These are phyloP conservation scores for Echeneis naucrates DNA, from an alignment of 2,797 vertebrate species.

Conservation along the genomic window DNA sequence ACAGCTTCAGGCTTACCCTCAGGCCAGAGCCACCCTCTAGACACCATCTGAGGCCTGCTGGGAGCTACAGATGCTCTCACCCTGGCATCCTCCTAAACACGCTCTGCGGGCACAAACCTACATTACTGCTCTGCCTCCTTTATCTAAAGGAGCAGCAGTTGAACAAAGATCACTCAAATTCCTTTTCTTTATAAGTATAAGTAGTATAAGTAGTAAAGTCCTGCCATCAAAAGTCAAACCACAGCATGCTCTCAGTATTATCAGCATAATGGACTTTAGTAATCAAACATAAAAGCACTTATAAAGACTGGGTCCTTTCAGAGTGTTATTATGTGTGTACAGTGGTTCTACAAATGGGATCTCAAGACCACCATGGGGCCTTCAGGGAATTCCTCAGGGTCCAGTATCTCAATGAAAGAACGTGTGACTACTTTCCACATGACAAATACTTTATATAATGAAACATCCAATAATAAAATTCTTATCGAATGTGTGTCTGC, in stretches of 20 bases:
- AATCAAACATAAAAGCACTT: background rate
- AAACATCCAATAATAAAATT: too few relatives aligned
- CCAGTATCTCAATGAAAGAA: too few relatives aligned
- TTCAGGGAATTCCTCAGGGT: too few relatives aligned
- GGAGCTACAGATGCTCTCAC: conserved; percentile 42
- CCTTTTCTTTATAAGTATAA: background rate
- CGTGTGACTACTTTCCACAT: too few relatives aligned
- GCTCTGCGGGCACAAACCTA: conserved; percentile 14
- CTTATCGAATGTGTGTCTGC: too few relatives aligned
- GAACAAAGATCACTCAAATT: background rate
- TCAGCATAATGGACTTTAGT: background rate
- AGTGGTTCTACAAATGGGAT: too few relatives aligned
- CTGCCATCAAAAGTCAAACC: too few relatives aligned
- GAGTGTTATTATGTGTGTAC: background rate
- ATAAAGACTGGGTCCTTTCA: background rate
- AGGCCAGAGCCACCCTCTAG: conserved; percentile 53
- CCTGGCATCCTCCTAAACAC: conserved; percentile 37
- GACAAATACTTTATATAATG: too few relatives aligned
- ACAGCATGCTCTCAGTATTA: background rate
- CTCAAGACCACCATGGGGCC: too few relatives aligned
- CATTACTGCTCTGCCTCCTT: background rate
- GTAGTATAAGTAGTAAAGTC: background rate
- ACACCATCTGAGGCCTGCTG: conserved; percentile 52
- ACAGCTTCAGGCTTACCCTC: conserved; percentile 64
- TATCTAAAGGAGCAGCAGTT: conserved; percentile 4